Evolutionary conservation across 2,113 vertebrate genomes (phyloP).

Genomic region (Zosterops borbonicus): DNA sequence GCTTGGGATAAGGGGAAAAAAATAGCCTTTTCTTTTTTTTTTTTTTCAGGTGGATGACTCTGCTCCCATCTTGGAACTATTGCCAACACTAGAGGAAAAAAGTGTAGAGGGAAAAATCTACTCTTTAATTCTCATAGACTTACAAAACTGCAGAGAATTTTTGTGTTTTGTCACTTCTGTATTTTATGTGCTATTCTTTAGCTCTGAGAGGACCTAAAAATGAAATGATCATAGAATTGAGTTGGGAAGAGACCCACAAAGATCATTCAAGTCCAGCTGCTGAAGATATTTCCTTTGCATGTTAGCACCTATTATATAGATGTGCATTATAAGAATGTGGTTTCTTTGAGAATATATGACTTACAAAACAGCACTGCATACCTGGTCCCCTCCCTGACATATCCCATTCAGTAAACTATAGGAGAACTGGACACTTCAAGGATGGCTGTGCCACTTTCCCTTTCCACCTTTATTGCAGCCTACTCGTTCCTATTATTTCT

Average conservation of each 20-base stretch:
- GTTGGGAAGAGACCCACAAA: not conserved
- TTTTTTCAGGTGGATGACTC: not conserved
- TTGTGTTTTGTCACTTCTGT: not conserved
- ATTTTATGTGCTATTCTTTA: not conserved
- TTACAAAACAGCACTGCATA: not conserved
- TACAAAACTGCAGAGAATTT: not conserved
- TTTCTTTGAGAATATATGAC: not conserved
- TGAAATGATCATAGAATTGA: not conserved
- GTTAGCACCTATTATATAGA: fast-evolving
- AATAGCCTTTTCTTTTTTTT: not conserved
- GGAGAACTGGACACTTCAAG: not conserved
- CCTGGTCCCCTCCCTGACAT: not conserved
- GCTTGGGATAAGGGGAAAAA: not conserved
- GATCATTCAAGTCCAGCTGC: not conserved
- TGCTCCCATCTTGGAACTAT: not conserved
- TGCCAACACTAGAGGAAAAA: not conserved
- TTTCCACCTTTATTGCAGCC: not conserved
- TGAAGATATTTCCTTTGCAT: not conserved
- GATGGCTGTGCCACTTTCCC: not conserved
- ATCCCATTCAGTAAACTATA: not conserved
- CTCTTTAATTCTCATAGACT: not conserved
- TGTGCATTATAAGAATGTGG: not conserved
- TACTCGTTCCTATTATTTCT: not conserved
- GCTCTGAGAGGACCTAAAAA: not conserved
- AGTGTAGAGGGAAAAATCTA: not conserved